A percentile compares a stretch with the other conserved stretches of the same genome.
Evolutionary conservation across 2,797 vertebrate genomes (phyloP).

Genomic region (Xenops minutus): DNA sequence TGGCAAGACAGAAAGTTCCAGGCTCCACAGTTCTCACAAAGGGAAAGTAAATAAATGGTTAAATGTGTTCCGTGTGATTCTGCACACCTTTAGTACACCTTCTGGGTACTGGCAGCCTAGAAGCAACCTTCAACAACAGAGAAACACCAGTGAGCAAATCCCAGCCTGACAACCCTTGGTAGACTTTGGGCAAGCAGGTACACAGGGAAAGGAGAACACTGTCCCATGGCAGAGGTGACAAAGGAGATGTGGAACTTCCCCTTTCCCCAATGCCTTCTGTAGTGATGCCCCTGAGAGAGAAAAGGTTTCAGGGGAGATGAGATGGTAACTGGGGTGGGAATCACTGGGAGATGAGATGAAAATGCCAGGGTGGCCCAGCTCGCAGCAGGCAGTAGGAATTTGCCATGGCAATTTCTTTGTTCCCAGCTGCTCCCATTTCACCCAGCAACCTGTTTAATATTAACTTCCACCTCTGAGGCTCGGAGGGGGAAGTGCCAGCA

Average conservation of each 20-base stretch:
- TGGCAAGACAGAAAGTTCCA: background rate
- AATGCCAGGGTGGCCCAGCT: background rate
- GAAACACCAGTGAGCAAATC: background rate
- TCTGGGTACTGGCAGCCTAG: background rate
- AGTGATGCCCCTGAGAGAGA: accelerated
- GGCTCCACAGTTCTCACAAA: background rate
- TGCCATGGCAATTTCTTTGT: background rate
- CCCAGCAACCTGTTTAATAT: constrained; percentile 18
- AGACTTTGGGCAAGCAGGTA: background rate
- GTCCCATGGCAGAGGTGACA: background rate
- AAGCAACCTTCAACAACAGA: background rate
- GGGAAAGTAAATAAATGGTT: background rate
- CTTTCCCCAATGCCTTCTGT: accelerated
- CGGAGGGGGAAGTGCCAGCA: background rate
- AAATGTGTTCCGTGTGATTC: background rate
- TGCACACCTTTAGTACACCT: background rate
- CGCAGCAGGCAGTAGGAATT: background rate
- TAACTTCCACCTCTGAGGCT: background rate
- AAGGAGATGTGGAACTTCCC: background rate
- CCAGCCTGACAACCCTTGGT: background rate
- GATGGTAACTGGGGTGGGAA: background rate
- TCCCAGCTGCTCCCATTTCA: background rate
- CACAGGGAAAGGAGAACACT: background rate
- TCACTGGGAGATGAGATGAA: background rate
- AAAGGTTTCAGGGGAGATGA: background rate